These are phyloP conservation scores for Neomicropteryx cornuta DNA, from an alignment of 1,140 invertebrate species.

Conservation along the genomic window DNA sequence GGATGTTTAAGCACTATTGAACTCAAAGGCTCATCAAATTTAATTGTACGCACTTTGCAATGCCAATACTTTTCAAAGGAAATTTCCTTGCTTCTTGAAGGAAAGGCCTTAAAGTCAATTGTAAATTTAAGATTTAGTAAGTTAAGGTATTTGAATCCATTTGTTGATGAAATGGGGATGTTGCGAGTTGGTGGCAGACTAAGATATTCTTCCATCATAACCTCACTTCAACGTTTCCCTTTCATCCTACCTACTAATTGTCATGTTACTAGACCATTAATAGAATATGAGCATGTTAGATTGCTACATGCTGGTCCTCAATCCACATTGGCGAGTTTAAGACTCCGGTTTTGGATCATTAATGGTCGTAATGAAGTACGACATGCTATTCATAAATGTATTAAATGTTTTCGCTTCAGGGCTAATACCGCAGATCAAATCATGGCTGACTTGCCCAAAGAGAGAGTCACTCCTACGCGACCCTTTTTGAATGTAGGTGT, in stretches of 20 bases:
- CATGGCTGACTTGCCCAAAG: constrained; percentile 11
- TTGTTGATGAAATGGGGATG: constrained; percentile 3
- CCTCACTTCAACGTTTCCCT: constrained; percentile 6
- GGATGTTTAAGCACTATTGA: neutral
- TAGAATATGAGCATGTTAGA: constrained; percentile 8
- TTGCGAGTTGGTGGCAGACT: constrained; percentile 11
- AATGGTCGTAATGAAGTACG: constrained; percentile 5
- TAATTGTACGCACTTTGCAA: no score
- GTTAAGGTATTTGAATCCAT: constrained; percentile 4
- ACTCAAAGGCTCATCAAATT: neutral
- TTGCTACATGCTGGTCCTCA: constrained; percentile 9
- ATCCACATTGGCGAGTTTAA: constrained; percentile 8
- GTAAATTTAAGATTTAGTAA: neutral
- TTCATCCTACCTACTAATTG: constrained; percentile 7
- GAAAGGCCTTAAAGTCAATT: no score
- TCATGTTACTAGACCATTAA: constrained; percentile 6
- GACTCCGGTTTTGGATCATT: constrained; percentile 12
- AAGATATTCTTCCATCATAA: constrained; percentile 4
- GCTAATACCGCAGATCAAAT: constrained; percentile 5
- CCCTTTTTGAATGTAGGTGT: constrained; percentile 11
- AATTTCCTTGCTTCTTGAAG: no score
- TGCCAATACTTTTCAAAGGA: no score
- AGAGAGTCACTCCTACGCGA: constrained; percentile 10
- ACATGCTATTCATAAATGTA: constrained; percentile 9
- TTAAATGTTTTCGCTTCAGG: constrained; percentile 8